phyloP scores from a whole-genome alignment of 2,113 vertebrate genomes.

The Pseudorhombus dupliciocellatus region DNA sequence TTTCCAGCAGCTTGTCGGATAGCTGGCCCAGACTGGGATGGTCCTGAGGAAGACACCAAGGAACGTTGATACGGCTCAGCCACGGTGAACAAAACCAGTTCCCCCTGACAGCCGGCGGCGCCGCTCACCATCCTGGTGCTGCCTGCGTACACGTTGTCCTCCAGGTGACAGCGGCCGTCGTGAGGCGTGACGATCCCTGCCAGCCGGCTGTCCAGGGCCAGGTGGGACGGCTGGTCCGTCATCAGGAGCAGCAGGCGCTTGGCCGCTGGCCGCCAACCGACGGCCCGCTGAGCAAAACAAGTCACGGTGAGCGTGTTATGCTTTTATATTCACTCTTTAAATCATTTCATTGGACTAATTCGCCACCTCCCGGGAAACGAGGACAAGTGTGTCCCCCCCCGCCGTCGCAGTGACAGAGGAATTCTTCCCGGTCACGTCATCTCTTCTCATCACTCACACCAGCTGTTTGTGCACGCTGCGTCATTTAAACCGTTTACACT shows the following conservation, averaged over 20 bases:
- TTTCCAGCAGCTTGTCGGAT: constrained; percentile 92
- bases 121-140: constrained; percentile 90
- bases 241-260: constrained; percentile 94
- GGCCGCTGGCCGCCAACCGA: constrained; percentile 94
- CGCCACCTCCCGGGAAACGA: too few species aligned
- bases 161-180: constrained; percentile 94
- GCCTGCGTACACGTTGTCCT: constrained; percentile 89
- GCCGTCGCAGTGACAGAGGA: too few species aligned
- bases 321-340: too few species aligned
- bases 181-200: constrained; percentile 94
- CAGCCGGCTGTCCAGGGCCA: constrained; percentile 95
- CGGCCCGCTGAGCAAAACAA: constrained; percentile 80
- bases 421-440: too few species aligned
- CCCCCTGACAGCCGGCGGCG: background rate
- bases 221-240: constrained; percentile 98
- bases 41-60: constrained; percentile 81
- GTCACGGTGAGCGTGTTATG: background rate
- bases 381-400: too few species aligned
- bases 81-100: background rate
- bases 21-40: constrained; percentile 93
- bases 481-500: constrained; percentile 40
- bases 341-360: too few species aligned
- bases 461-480: constrained; percentile 17
- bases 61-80: background rate
- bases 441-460: too few species aligned